A percentile compares a stretch with the other conserved stretches of the same genome.
phyloP scores from a whole-genome alignment of 2,797 vertebrate genomes.

The Calcarius lapponicus region DNA sequence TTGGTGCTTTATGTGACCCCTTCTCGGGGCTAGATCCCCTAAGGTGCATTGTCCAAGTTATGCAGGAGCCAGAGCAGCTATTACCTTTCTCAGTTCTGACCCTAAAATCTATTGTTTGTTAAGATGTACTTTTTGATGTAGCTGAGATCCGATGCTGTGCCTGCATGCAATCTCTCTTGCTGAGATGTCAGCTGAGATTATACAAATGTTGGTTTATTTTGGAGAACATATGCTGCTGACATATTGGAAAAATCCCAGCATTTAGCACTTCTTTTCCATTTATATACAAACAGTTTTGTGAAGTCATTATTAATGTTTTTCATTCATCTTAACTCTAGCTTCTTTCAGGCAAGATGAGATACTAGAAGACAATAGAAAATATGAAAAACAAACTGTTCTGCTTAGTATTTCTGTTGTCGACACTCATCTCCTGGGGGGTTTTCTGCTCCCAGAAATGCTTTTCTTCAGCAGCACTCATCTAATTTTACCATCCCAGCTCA shows the following conservation, averaged over 20 bases:
- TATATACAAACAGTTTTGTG: not conserved
- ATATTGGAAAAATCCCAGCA: not conserved
- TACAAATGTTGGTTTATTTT: not conserved
- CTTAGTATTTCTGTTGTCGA: not conserved
- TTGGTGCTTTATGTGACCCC: not conserved
- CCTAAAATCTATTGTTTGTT: not conserved
- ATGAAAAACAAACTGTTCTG: not conserved
- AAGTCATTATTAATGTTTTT: not conserved
- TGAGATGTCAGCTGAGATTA: not conserved
- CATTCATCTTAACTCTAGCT: not conserved
- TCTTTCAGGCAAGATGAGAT: not conserved
- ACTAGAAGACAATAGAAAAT: constrained; percentile 4
- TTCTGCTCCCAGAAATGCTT: not conserved
- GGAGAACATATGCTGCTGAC: not conserved
- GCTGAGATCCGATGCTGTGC: not conserved
- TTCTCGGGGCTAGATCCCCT: accelerated
- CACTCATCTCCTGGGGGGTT: not conserved
- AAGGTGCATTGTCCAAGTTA: not conserved
- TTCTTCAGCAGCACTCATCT: not conserved
- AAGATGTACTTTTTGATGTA: not conserved
- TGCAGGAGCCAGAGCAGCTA: not conserved
- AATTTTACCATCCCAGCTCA: not conserved
- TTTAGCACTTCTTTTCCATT: not conserved
- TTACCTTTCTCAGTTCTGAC: not conserved
- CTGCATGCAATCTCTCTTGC: not conserved